phyloP scores from a whole-genome alignment of 2,797 vertebrate species.

The Lepidocolaptes lacrymiger region DNA sequence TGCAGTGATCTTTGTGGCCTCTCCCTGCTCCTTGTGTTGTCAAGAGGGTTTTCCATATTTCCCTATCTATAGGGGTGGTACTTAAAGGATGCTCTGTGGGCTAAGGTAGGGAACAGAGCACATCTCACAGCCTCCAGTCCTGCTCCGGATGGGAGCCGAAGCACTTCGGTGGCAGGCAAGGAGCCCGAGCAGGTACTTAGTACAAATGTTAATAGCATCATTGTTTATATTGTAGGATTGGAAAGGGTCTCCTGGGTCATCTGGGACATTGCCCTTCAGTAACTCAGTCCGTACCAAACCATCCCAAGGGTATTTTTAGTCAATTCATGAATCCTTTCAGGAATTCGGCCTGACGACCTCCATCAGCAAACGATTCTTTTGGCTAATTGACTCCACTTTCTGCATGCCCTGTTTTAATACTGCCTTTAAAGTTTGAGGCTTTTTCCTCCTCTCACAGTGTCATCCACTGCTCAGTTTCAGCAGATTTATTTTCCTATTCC shows the following conservation, averaged over 20 bases:
- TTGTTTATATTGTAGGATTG: constrained; percentile 67
- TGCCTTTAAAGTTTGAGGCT: constrained; percentile 48
- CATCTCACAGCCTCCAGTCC: not conserved
- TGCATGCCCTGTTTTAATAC: not conserved
- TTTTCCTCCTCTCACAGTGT: constrained; percentile 6
- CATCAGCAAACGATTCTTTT: constrained; percentile 39
- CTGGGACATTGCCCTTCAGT: constrained; percentile 67
- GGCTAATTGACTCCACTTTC: constrained; percentile 58
- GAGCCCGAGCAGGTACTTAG: constrained; percentile 46
- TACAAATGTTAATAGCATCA: constrained; percentile 59
- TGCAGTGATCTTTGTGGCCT: not conserved
- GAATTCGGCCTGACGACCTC: constrained; percentile 49
- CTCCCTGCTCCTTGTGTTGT: not conserved
- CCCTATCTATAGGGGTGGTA: not conserved
- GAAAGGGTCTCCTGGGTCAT: constrained; percentile 68
- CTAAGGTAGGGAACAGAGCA: not conserved
- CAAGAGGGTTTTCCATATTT: not conserved
- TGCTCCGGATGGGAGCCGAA: not conserved
- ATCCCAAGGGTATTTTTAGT: constrained; percentile 64
- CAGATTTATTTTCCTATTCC: not conserved
- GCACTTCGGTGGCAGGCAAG: not conserved
- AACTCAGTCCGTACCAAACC: constrained; percentile 57
- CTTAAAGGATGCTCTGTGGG: not conserved
- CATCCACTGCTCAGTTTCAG: not conserved
- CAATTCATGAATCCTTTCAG: constrained; percentile 62